These are phyloP conservation scores for Drosophila algonquin DNA, from an alignment of 2,888 invertebrate species.

Conservation along the genomic window DNA sequence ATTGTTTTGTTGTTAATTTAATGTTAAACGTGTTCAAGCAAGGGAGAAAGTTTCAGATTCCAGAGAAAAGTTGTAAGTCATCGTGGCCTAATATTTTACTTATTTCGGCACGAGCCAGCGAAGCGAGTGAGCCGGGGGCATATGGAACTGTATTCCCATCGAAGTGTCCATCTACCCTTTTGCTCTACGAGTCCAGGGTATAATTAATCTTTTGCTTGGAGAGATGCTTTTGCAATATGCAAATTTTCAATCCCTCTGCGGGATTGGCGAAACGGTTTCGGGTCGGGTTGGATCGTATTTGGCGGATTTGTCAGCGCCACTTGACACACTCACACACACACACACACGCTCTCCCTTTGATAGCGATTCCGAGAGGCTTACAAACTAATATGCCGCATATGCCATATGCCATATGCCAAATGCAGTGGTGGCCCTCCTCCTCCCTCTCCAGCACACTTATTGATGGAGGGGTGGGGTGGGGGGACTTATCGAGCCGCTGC, in stretches of 20 bases:
- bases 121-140: no score
- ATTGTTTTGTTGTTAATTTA: no score
- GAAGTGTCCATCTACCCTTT: no score
- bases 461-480: not conserved
- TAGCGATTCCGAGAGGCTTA: constrained; percentile 3
- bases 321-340: constrained; percentile 25
- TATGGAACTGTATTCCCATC: no score
- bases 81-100: no score
- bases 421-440: constrained; percentile 25
- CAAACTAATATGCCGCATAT: constrained; percentile 44
- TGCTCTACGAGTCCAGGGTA: not conserved
- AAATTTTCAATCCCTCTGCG: constrained; percentile 40
- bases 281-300: constrained; percentile 8
- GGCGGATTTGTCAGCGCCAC: constrained; percentile 45
- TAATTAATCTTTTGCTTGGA: constrained; percentile 64
- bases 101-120: no score
- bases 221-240: constrained; percentile 54
- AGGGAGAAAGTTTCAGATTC: no score
- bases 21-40: no score
- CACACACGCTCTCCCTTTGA: constrained; percentile 1
- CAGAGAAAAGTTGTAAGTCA: no score
- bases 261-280: constrained; percentile 10
- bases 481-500: constrained; percentile 53
- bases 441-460: constrained; percentile 3
- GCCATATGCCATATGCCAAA: constrained; percentile 52